Evolutionary conservation across 2,113 vertebrate genomes (phyloP).

Genomic region (Sylvietta virens): DNA sequence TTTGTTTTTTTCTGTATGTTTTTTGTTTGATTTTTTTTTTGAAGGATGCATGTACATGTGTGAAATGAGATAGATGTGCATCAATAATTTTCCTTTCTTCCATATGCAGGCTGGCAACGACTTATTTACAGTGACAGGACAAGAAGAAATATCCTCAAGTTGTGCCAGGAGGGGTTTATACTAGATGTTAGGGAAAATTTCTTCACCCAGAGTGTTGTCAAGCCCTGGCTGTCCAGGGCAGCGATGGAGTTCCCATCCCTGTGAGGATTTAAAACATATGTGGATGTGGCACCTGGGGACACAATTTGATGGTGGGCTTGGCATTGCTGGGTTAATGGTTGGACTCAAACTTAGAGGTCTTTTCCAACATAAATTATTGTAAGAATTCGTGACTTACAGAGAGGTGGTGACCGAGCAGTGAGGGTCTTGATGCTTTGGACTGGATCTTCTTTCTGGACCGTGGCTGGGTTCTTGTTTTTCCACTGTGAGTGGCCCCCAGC

Average conservation of each 20-base stretch:
- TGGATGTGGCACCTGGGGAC: not conserved
- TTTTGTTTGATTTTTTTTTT: not conserved
- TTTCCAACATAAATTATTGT: not conserved
- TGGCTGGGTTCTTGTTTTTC: not conserved
- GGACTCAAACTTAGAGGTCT: not conserved
- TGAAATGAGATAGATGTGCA: not conserved
- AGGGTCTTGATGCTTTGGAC: not conserved
- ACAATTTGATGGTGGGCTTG: not conserved
- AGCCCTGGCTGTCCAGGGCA: not conserved
- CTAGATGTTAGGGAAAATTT: not conserved
- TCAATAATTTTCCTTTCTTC: not conserved
- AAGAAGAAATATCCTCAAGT: not conserved
- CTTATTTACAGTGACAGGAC: not conserved
- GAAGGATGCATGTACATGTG: accelerated
- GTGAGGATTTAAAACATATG: not conserved
- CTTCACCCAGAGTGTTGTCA: not conserved
- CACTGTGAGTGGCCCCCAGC: accelerated
- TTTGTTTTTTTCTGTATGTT: too few relatives aligned
- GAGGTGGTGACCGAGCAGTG: not conserved
- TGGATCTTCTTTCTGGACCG: not conserved
- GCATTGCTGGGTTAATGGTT: not conserved
- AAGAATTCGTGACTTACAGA: not conserved
- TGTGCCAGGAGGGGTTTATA: not conserved
- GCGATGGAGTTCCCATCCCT: too few relatives aligned
- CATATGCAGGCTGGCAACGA: not conserved